Conservation (phyloP, 2,797 vertebrate species). For the Loris lydekkerianus region DNA sequence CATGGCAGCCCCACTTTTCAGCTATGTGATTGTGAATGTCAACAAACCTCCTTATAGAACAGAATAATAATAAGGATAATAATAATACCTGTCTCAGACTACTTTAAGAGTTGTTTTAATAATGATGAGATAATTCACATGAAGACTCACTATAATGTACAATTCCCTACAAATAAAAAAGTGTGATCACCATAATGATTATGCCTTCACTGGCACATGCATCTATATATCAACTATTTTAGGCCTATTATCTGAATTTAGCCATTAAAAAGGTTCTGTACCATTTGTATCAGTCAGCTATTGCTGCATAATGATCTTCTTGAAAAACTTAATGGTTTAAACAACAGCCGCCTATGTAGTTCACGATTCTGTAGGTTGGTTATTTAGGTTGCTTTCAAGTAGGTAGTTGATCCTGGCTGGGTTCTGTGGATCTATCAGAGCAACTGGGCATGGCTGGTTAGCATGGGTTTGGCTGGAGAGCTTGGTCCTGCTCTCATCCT, state of each 20-base stretch:
- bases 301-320: background rate
- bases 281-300: background rate
- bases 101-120: background rate
- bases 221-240: background rate
- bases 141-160: background rate
- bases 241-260: constrained; percentile 1
- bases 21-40: background rate
- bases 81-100: background rate
- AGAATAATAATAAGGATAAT: background rate
- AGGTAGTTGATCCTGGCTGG: background rate
- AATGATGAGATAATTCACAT: background rate
- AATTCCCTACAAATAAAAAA: background rate
- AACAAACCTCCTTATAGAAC: background rate
- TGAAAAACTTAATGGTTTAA: background rate
- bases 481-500: background rate
- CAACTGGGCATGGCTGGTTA: background rate
- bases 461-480: background rate
- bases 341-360: background rate
- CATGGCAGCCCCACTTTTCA: background rate
- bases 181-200: background rate
- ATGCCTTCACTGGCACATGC: background rate
- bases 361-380: background rate
- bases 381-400: background rate
- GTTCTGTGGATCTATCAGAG: background rate
- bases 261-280: background rate